Evolutionary conservation across 2,113 vertebrate species (phyloP).

Genomic region (Trochalopteron elliotii): DNA sequence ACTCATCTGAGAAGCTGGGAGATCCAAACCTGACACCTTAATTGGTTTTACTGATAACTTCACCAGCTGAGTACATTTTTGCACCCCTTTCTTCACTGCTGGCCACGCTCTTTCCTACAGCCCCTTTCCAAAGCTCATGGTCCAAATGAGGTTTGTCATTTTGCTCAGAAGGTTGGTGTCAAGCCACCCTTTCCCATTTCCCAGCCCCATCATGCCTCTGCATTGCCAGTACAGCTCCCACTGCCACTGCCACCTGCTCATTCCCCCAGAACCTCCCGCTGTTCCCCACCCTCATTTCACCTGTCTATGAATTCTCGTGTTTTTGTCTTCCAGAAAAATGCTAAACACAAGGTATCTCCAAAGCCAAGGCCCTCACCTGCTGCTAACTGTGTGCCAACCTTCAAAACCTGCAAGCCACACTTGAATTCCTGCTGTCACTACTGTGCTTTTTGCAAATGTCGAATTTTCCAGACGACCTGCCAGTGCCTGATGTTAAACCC

Average conservation of each 20-base stretch:
- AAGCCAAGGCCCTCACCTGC: conserved; percentile 68
- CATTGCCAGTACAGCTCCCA: neutral
- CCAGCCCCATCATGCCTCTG: neutral
- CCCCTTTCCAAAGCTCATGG: neutral
- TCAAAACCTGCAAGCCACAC: conserved; percentile 79
- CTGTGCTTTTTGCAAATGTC: conserved; percentile 86
- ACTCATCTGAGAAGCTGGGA: neutral
- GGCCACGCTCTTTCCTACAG: neutral
- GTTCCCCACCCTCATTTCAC: neutral
- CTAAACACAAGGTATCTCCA: neutral
- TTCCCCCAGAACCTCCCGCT: neutral
- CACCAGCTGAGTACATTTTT: neutral
- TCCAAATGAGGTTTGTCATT: neutral
- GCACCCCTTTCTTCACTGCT: neutral
- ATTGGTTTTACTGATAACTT: neutral
- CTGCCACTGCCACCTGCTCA: neutral
- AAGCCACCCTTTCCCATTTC: neutral
- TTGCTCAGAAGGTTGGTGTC: neutral
- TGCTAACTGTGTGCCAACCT: conserved; percentile 79
- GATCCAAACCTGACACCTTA: neutral
- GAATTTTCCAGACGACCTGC: conserved; percentile 85
- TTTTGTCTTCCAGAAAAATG: conserved; percentile 62
- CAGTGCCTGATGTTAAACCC: conserved; percentile 81
- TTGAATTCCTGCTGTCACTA: conserved; percentile 80
- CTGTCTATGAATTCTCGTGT: neutral